These are phyloP conservation scores for Pantala flavescens DNA, from an alignment of 1,140 invertebrate species.

Conservation along the genomic window DNA sequence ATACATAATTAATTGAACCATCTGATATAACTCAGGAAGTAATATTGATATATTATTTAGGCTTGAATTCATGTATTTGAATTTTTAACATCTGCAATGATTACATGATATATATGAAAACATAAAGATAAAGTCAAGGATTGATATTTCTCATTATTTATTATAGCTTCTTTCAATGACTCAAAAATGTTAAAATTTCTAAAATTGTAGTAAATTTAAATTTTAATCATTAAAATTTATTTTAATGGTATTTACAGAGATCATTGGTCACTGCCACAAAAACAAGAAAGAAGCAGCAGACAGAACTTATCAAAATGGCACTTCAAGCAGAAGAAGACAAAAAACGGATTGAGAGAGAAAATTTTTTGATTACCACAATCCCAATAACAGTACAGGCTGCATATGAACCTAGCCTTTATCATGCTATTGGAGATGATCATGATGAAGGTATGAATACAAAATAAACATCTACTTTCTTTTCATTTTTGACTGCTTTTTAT, in stretches of 20 bases:
- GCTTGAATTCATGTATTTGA: too few relatives aligned
- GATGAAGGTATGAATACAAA: slow-evolving; percentile 69
- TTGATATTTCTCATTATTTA: too few relatives aligned
- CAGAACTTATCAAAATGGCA: slow-evolving; percentile 91
- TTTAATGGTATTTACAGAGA: slow-evolving; percentile 48
- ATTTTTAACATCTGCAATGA: too few relatives aligned
- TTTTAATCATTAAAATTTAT: neutral
- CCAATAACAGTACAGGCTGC: slow-evolving; percentile 91
- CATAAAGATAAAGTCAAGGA: too few relatives aligned
- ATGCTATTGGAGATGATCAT: slow-evolving; percentile 71
- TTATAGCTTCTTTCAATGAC: too few relatives aligned
- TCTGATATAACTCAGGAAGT: too few relatives aligned
- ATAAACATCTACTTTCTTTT: neutral
- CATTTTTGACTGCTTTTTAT: too few relatives aligned
- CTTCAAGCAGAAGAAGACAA: slow-evolving; percentile 92
- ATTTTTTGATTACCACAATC: slow-evolving; percentile 93
- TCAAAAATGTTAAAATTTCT: too few relatives aligned
- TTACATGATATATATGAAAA: too few relatives aligned
- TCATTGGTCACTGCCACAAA: slow-evolving; percentile 97
- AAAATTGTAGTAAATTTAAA: too few relatives aligned
- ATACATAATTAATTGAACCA: too few relatives aligned
- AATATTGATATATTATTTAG: too few relatives aligned
- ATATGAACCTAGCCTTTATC: slow-evolving; percentile 87
- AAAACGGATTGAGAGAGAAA: slow-evolving; percentile 84
- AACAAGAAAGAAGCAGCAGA: slow-evolving; percentile 96